Evolutionary conservation across 2,113 vertebrate species (phyloP).

Genomic region (Stegastes partitus): DNA sequence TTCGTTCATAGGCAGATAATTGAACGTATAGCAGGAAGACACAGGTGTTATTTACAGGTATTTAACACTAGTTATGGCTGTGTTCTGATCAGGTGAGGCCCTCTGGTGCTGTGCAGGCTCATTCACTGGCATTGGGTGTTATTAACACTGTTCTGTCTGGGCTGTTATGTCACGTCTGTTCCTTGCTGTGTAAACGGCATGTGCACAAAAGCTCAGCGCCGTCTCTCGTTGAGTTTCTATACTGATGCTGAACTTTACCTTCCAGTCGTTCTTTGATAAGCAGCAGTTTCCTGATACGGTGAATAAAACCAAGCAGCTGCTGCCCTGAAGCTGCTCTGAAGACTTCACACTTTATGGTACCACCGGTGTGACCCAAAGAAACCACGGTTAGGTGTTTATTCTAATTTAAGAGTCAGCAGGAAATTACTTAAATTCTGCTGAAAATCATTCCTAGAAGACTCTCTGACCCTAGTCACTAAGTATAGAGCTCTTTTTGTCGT

Average conservation of each 20-base stretch:
- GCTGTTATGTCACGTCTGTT: neutral
- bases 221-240: neutral
- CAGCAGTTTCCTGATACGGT: constrained; percentile 19
- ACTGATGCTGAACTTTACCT: constrained; percentile 16
- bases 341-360: neutral
- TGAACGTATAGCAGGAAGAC: too few relatives aligned
- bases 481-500: too few relatives aligned
- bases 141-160: too few relatives aligned
- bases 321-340: neutral
- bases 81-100: too few relatives aligned
- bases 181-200: neutral
- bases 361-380: neutral
- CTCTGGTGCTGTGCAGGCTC: too few relatives aligned
- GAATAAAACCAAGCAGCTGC: neutral
- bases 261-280: constrained; percentile 41
- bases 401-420: neutral
- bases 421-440: too few relatives aligned
- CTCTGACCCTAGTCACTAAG: too few relatives aligned
- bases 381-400: neutral
- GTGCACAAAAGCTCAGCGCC: neutral
- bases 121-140: too few relatives aligned
- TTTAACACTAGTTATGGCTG: too few relatives aligned
- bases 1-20: too few relatives aligned
- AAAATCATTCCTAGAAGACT: too few relatives aligned
- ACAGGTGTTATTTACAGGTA: too few relatives aligned